These are phyloP conservation scores for Conger conger DNA, from an alignment of 2,113 vertebrate genomes.

Conservation along the genomic window DNA sequence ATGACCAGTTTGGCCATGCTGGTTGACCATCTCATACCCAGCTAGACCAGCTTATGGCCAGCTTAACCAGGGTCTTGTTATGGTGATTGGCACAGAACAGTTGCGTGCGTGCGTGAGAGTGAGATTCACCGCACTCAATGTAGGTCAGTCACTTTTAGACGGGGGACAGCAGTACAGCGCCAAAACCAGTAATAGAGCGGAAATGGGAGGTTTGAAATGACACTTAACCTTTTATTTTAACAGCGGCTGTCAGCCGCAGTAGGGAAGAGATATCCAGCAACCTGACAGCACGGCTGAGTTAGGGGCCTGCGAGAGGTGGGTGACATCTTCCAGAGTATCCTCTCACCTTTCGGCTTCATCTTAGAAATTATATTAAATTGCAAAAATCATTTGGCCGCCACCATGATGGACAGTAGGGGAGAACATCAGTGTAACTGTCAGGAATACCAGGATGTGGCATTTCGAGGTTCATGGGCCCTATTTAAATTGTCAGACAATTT, in stretches of 20 bases:
- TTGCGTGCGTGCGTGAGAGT: background rate
- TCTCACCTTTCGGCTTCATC: background rate
- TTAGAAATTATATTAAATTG: no score
- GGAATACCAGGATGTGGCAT: no score
- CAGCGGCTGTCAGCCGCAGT: background rate
- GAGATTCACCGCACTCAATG: background rate
- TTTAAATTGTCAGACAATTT: no score
- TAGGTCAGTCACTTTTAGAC: background rate
- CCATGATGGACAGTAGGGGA: no score
- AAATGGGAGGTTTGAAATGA: background rate
- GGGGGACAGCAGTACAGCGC: background rate
- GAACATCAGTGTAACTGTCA: no score
- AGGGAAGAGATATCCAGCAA: background rate
- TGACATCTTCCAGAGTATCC: background rate
- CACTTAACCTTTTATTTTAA: conserved; percentile 1
- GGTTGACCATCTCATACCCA: no score
- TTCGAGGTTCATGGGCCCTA: no score
- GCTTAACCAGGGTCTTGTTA: no score
- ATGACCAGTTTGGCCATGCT: no score
- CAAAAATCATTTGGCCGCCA: no score
- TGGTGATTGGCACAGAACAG: background rate
- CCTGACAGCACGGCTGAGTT: background rate
- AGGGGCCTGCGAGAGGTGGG: background rate
- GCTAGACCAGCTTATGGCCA: no score
- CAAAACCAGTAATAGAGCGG: no score